Conservation (phyloP, 2,797 vertebrate genomes). For the Cyclura pinguis region DNA sequence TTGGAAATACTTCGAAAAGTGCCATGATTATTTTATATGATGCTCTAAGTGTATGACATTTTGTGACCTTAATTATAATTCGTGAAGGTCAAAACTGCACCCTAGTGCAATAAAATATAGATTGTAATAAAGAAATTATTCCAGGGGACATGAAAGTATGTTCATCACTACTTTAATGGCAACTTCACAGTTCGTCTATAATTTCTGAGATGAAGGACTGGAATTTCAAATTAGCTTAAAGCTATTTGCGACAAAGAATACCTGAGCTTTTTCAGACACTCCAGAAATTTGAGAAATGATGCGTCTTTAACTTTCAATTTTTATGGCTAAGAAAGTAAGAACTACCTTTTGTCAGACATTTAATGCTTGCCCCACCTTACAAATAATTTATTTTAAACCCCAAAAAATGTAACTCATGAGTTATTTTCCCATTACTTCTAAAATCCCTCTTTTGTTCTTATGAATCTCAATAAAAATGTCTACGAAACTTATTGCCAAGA, state of each 20-base stretch:
- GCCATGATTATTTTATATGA: slow-evolving; percentile 55
- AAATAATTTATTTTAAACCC: slow-evolving; percentile 19
- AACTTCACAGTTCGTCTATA: slow-evolving; percentile 74
- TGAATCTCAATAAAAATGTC: neutral
- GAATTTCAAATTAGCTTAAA: slow-evolving; percentile 81
- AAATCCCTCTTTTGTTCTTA: neutral
- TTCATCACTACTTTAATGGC: slow-evolving; percentile 78
- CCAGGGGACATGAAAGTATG: slow-evolving; percentile 70
- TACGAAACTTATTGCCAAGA: neutral
- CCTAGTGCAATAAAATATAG: slow-evolving; percentile 74
- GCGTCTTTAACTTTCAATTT: slow-evolving; percentile 32
- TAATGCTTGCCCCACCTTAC: slow-evolving; percentile 38
- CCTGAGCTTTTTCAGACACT: slow-evolving; percentile 56
- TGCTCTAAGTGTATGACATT: slow-evolving; percentile 71
- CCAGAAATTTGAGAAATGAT: slow-evolving; percentile 48
- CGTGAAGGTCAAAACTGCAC: slow-evolving; percentile 77
- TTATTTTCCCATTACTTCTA: neutral
- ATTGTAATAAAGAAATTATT: slow-evolving; percentile 76
- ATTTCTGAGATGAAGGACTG: slow-evolving; percentile 77
- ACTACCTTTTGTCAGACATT: slow-evolving; percentile 22
- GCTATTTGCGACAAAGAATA: slow-evolving; percentile 71
- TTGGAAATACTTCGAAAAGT: slow-evolving; percentile 69
- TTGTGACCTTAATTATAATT: slow-evolving; percentile 75
- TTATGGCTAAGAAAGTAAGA: slow-evolving; percentile 54
- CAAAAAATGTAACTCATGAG: neutral